Conservation (phyloP, 2,113 vertebrate genomes). For the Chlamydotis undulata region DNA sequence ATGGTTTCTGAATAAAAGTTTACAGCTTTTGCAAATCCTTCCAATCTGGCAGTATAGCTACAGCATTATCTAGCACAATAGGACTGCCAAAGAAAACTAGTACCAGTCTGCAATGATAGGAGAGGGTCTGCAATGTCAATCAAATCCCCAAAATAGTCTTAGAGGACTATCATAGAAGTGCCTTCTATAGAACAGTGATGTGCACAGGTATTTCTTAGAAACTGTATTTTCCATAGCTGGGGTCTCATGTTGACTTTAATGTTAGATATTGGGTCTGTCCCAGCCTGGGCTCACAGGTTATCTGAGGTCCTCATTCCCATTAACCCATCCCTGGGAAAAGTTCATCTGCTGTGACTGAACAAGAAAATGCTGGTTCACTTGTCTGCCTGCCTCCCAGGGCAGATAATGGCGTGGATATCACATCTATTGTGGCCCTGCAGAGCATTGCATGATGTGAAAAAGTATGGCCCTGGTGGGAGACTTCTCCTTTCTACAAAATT, state of each 20-base stretch:
- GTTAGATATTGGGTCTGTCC: background rate
- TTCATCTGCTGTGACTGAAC: background rate
- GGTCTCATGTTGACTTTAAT: background rate
- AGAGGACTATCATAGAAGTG: background rate
- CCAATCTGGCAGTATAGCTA: background rate
- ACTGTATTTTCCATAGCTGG: background rate
- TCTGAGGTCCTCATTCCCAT: background rate
- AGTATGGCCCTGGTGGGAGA: background rate
- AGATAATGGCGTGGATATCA: background rate
- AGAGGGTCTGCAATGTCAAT: background rate
- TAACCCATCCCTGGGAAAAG: background rate
- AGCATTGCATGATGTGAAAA: background rate
- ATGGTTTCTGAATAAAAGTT: background rate
- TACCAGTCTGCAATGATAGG: background rate
- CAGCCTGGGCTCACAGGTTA: background rate
- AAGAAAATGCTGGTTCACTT: background rate
- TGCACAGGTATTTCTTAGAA: background rate
- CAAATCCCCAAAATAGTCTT: background rate
- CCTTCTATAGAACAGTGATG: background rate
- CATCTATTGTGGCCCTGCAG: fast-evolving
- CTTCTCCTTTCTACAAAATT: background rate
- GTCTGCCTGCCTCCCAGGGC: background rate
- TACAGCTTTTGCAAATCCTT: background rate
- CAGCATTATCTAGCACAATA: background rate
- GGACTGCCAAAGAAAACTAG: background rate